phyloP scores from a whole-genome alignment of 2,797 vertebrate genomes.

The Crypturellus tataupa region DNA sequence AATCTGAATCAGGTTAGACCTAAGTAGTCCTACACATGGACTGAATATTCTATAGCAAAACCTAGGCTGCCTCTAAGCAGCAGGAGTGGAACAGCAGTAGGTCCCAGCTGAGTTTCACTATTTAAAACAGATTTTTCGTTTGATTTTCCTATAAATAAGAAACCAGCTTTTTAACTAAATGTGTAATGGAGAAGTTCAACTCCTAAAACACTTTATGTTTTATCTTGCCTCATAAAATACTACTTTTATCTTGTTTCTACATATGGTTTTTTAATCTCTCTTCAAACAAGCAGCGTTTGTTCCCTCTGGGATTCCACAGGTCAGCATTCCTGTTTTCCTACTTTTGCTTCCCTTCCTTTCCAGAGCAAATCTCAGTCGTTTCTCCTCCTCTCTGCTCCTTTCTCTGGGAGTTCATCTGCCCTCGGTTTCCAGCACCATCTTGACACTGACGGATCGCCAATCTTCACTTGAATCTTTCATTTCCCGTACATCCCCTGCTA shows the following conservation, averaged over 20 bases:
- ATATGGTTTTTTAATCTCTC: no score
- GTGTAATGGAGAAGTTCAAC: neutral
- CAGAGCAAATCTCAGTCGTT: neutral
- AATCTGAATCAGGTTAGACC: neutral
- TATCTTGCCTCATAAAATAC: neutral
- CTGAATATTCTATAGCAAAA: neutral
- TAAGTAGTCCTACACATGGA: neutral
- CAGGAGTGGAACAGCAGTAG: neutral
- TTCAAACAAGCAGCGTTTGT: accelerated
- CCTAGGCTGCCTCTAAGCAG: neutral
- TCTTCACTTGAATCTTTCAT: constrained; percentile 51
- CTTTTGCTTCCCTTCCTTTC: neutral
- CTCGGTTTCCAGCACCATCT: neutral
- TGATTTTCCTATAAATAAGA: neutral
- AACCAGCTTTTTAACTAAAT: neutral
- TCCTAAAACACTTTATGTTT: neutral
- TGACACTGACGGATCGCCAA: constrained; percentile 49
- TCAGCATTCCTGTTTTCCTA: neutral
- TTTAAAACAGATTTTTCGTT: neutral
- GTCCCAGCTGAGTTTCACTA: neutral
- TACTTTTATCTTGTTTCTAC: no score
- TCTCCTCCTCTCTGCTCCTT: neutral
- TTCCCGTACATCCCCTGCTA: neutral
- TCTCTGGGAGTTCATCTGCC: neutral
- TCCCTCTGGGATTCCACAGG: neutral